These are phyloP conservation scores for Holothuria leucospilota DNA, from an alignment of 53 echinoderm and acorn worm genomes.

Conservation along the genomic window DNA sequence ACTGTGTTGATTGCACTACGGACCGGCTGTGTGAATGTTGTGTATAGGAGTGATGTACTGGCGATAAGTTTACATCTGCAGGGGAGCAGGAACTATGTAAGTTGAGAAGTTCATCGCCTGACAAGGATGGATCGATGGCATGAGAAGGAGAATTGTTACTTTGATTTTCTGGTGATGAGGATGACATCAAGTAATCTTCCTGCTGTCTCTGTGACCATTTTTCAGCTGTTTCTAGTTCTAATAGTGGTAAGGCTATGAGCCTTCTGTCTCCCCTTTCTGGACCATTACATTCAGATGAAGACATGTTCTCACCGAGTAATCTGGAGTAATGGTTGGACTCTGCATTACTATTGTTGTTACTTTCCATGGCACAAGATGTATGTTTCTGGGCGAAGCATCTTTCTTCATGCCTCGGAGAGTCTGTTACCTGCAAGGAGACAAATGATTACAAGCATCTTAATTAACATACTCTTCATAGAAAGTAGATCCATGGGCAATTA, in stretches of 20 bases:
- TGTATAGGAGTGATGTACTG: not conserved
- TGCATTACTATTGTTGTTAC: conserved; percentile 49
- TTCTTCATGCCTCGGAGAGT: not conserved
- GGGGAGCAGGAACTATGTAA: too few relatives aligned
- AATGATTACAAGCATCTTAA: too few relatives aligned
- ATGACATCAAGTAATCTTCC: not conserved
- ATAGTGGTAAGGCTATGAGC: conserved; percentile 1
- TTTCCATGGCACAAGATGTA: conserved; percentile 45
- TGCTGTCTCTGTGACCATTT: conserved; percentile 14
- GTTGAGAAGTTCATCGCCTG: too few relatives aligned
- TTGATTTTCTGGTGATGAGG: too few relatives aligned
- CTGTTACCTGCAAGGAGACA: too few relatives aligned
- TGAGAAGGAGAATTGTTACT: too few relatives aligned
- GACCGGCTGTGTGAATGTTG: conserved; percentile 13
- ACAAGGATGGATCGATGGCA: too few relatives aligned
- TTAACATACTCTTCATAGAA: too few relatives aligned
- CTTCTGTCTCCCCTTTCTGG: not conserved
- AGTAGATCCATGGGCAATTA: too few relatives aligned
- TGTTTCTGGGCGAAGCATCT: conserved; percentile 5
- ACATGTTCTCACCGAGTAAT: conserved; percentile 26
- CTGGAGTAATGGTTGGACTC: conserved; percentile 45
- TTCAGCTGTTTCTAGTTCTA: not conserved
- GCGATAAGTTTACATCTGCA: not conserved
- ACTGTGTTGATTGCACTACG: conserved; percentile 61
- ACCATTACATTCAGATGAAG: conserved; percentile 32